A percentile compares a stretch with the other conserved stretches of the same genome.
Conservation (phyloP, 2,888 invertebrate species). For the Drosophila niveifrons region DNA sequence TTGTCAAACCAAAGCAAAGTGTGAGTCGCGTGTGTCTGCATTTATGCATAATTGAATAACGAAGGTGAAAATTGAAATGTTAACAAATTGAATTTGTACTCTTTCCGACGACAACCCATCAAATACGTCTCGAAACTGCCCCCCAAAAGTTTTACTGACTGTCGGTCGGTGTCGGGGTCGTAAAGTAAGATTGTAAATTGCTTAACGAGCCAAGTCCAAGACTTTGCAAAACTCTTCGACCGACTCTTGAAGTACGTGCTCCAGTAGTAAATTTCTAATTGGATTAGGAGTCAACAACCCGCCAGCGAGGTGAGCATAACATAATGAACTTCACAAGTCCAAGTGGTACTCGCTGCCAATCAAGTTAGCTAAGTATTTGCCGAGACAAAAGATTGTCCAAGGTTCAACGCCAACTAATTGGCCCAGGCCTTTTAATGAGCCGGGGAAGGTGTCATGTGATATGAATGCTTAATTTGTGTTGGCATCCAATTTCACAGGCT, state of each 20-base stretch:
- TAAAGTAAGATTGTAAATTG: conserved; percentile 57
- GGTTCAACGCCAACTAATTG: conserved; percentile 61
- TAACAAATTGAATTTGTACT: conserved; percentile 77
- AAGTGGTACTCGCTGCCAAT: conserved; percentile 38
- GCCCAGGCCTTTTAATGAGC: conserved; percentile 46
- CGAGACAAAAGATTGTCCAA: conserved; percentile 39
- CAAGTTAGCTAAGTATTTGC: conserved; percentile 40
- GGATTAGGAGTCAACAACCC: conserved; percentile 77
- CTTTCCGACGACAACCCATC: conserved; percentile 13
- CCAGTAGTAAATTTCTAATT: conserved; percentile 68
- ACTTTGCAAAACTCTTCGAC: conserved; percentile 43
- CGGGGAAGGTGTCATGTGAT: conserved; percentile 68
- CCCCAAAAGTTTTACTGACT: conserved; percentile 10
- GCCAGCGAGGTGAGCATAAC: conserved; percentile 66
- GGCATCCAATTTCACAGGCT: conserved; percentile 38
- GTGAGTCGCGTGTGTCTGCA: conserved; percentile 57
- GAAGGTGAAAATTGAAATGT: conserved; percentile 80
- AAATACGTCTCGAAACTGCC: conserved; percentile 6
- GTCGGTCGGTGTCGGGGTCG: conserved; percentile 14
- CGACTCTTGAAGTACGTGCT: conserved; percentile 44
- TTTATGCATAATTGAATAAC: conserved; percentile 76
- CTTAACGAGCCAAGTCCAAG: conserved; percentile 61
- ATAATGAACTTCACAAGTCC: conserved; percentile 34
- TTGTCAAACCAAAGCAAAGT: conserved; percentile 22
- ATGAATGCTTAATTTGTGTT: conserved; percentile 64